Evolutionary conservation across 2,113 vertebrate genomes (phyloP), one percentile per base, ranked within the genome.

Genomic region (Pseudopipra pipra): DNA sequence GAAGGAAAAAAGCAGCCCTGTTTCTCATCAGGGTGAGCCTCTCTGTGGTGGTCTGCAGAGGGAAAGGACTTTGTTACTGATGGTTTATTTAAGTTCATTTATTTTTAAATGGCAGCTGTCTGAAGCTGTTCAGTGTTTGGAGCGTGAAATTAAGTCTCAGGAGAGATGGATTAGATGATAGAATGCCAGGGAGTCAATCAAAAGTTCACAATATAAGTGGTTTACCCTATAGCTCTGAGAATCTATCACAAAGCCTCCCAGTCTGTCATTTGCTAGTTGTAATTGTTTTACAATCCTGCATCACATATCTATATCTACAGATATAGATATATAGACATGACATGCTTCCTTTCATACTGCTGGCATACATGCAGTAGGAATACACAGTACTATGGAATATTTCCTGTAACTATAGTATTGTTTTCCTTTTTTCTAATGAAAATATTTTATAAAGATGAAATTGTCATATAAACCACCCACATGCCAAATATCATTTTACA

Each of bases 31-130:
- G 72, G 20, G 4, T 46, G 35, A 86, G 27, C 11, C 54, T 76
- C 37, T 44, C 23, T 25, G 28, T 84, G 43, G 68, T 71, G 39
- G 39, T 78, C 68, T 84, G 65, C 35, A 77, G 59, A 71, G 18
- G 15, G 39, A 52, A 88, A 90, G 35, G 55, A 33, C 76, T 92
- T 90, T 59, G 20, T 47, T 92, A 63, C 52, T 78, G 75, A 92
- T 93, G 72, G 55, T 76, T 89, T 95, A 92, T 92, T 96, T 95
- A 90, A 82, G 84, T 75, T 87, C 2, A 22, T 80, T 93, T 91
- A 74, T 91, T 96, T 95, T 94, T 95, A 87, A 94, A 85, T 95
- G 87, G 66, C 91, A 96, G 91, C 62, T 95, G 74, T 96, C 93
- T 85, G 63, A 87, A 85, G 75, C 59, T 87, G 43, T 78, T 94